Conservation (phyloP, 92 coral and sea anemone genomes). For the Palythoa caribaeorum region DNA sequence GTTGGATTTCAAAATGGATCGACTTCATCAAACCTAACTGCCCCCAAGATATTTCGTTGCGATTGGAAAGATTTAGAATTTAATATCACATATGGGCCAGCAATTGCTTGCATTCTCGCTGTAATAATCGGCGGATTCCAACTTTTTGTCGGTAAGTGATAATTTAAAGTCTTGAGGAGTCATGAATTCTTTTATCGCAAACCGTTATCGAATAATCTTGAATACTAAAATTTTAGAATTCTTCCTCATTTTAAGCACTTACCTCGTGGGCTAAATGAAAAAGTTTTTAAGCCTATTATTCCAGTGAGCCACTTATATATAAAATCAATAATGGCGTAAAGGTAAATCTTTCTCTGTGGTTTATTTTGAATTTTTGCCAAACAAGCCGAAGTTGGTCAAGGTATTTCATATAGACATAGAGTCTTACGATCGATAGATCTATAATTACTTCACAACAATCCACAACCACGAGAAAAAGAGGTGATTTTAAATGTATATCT, state of each 20-base stretch:
- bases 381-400: not conserved
- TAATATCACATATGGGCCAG: constrained; percentile 84
- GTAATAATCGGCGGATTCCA: constrained; percentile 83
- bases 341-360: not conserved
- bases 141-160: constrained; percentile 77
- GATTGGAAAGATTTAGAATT: constrained; percentile 82
- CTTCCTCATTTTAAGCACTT: not conserved
- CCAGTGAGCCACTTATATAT: not conserved
- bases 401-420: not conserved
- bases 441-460: not conserved
- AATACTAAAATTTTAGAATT: no score
- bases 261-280: constrained; percentile 24
- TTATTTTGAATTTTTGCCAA: not conserved
- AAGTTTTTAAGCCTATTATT: constrained; percentile 14
- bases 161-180: not conserved
- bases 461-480: not conserved
- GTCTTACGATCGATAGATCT: not conserved
- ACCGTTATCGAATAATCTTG: constrained; percentile 1
- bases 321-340: not conserved
- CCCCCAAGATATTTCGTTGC: constrained; percentile 64
- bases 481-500: not conserved
- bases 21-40: constrained; percentile 19
- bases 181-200: not conserved
- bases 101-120: constrained; percentile 76
- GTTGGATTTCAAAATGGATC: constrained; percentile 3